Conservation (phyloP, 2,888 invertebrate genomes). For the Himalopsyche kuldschensis region DNA sequence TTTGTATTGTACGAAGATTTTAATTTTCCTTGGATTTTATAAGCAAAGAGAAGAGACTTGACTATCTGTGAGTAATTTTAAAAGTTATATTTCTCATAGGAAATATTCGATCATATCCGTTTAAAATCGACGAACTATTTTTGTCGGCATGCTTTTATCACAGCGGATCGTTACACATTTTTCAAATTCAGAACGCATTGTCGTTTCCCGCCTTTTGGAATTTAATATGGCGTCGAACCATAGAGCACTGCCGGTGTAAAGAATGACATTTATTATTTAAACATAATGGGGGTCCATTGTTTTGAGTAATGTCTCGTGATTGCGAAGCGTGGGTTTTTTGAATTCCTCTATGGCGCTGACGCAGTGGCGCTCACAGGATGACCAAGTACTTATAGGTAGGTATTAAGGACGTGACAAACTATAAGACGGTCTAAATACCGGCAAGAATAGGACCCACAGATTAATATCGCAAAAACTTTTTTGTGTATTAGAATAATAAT, state of each 20-base stretch:
- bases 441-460: too few species aligned
- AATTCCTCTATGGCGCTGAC: conserved; percentile 14
- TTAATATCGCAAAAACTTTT: too few species aligned
- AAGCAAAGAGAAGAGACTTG: too few species aligned
- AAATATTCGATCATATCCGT: background rate
- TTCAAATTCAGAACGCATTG: conserved; percentile 14
- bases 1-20: too few species aligned
- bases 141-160: background rate
- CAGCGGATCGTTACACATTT: conserved; percentile 2
- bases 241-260: conserved; percentile 1
- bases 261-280: conserved; percentile 32
- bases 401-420: too few species aligned
- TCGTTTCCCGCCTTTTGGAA: background rate
- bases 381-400: background rate
- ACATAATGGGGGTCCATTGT: conserved; percentile 32
- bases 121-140: background rate
- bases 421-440: too few species aligned
- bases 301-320: conserved; percentile 34
- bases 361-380: background rate
- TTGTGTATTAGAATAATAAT: too few species aligned
- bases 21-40: too few species aligned
- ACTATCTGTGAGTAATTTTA: background rate
- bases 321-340: conserved; percentile 29
- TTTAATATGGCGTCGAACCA: background rate
- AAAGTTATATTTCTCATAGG: background rate